Evolutionary conservation across 2,888 invertebrate genomes (phyloP).

Genomic region (Ditylenchus weischeri): DNA sequence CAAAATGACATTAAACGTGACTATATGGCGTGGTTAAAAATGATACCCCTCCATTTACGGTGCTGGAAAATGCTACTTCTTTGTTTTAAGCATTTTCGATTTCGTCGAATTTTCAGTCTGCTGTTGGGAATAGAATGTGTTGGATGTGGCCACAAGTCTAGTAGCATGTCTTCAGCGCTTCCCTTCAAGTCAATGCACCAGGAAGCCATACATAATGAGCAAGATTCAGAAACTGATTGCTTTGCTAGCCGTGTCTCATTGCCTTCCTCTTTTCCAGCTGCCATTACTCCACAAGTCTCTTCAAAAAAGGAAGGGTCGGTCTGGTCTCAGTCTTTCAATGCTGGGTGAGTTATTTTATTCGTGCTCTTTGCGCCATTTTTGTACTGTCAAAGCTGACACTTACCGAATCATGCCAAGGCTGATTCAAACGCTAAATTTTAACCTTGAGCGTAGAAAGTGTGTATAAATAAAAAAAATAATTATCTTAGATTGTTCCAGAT

Average conservation of each 20-base stretch:
- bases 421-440: no score
- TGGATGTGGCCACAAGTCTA: conserved; percentile 7
- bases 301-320: not conserved
- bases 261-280: not conserved
- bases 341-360: not conserved
- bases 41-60: not conserved
- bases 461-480: no score
- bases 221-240: not conserved
- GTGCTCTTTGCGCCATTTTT: no score
- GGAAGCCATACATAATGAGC: not conserved
- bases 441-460: no score
- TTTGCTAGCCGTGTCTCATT: not conserved
- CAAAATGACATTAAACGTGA: no score
- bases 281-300: not conserved
- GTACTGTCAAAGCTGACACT: no score
- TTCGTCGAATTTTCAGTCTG: not conserved
- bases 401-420: no score
- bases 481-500: no score
- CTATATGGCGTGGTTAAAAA: no score
- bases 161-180: not conserved
- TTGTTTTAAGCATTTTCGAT: not conserved
- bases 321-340: not conserved
- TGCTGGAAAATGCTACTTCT: not conserved
- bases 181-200: not conserved
- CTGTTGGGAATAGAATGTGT: not conserved